Evolutionary conservation across 2,888 invertebrate genomes (phyloP).

Genomic region (Prostheceraeus crozeri): DNA sequence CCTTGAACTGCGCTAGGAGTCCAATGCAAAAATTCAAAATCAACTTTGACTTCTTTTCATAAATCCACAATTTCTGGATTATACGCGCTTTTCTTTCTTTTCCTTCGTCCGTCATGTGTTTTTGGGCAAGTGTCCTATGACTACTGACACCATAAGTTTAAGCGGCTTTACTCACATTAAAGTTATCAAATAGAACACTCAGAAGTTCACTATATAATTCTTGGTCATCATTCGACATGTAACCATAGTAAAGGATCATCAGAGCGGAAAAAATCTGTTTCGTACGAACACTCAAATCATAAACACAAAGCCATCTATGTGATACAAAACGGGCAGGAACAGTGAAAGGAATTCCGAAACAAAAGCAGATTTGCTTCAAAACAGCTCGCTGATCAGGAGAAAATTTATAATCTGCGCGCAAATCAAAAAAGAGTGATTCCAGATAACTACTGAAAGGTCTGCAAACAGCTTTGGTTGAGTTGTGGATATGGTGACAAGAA

Average conservation of each 20-base stretch:
- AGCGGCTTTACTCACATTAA: conserved; percentile 4
- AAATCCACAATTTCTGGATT: conserved; percentile 10
- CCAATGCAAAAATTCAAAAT: conserved; percentile 20
- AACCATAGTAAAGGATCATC: conserved; percentile 13
- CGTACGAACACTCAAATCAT: conserved; percentile 23
- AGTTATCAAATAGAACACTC: conserved; percentile 7
- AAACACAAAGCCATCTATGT: conserved; percentile 22
- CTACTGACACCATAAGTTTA: background rate
- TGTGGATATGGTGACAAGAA: conserved; percentile 26
- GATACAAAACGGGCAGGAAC: conserved; percentile 21
- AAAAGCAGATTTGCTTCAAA: background rate
- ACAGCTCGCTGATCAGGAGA: background rate
- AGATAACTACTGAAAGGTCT: conserved; percentile 4
- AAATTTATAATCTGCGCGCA: conserved; percentile 8
- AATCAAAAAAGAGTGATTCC: conserved; percentile 19
- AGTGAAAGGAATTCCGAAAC: conserved; percentile 18
- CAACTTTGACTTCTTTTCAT: conserved; percentile 21
- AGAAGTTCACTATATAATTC: conserved; percentile 5
- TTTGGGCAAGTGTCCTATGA: conserved; percentile 7
- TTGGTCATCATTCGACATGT: conserved; percentile 22
- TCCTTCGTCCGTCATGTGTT: conserved; percentile 23
- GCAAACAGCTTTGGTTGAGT: conserved; percentile 22
- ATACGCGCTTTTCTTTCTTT: conserved; percentile 1
- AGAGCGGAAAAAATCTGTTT: conserved; percentile 1
- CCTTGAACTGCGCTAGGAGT: conserved; percentile 24